Evolutionary conservation across 2,113 vertebrate genomes (phyloP), one percentile per base, ranked within the genome.

Genomic region (Bubo scandiacus): DNA sequence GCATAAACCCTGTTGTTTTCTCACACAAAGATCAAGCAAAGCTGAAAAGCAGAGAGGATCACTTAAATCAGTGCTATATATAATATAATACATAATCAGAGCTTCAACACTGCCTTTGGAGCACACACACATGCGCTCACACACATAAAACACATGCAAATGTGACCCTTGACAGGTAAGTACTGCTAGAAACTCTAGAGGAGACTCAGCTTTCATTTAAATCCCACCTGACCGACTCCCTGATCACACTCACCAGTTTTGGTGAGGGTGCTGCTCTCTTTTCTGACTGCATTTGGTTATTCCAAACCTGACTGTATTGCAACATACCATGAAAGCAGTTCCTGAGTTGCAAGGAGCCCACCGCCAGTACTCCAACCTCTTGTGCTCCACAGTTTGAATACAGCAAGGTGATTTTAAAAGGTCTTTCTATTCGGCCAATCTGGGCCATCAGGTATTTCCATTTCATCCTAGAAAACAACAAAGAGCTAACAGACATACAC

Each of bases 351-450:
- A 99, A 96, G 34, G 98, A 98, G 95, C 99, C 98, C 80, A 99
- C 92, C 59, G 98, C 98, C 94, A 99, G 67, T 8, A 96, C 59
- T 74, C 71, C 97, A 52, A 9, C 67, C 15, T 96, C 95, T 32
- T 96, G 91, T 63, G 81, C 74, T 86, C 90, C 93, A 92, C 98
- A 99, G 87, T 86, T 96, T 42, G 98, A 98, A 97, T 99, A 99
- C n/a, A 98, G 89, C 79, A 99, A 92, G n/a, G 94, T 98, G 95
- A 99, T 97, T 93, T 98, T 98, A 96, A 99, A 99, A 55, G 98
- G 97, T 87, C 97, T 98, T 34, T 98, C 97, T 91, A 98, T 66
- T 90, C n/a, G 95, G 68, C 98, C 99, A 95, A 99, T 98, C 36
- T 90, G 88, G 59, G 97, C 94, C 65, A 97, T 93, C 70, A 99